Evolutionary conservation across 1,140 invertebrate genomes (phyloP).

Genomic region (Eupristina koningsbergeri): DNA sequence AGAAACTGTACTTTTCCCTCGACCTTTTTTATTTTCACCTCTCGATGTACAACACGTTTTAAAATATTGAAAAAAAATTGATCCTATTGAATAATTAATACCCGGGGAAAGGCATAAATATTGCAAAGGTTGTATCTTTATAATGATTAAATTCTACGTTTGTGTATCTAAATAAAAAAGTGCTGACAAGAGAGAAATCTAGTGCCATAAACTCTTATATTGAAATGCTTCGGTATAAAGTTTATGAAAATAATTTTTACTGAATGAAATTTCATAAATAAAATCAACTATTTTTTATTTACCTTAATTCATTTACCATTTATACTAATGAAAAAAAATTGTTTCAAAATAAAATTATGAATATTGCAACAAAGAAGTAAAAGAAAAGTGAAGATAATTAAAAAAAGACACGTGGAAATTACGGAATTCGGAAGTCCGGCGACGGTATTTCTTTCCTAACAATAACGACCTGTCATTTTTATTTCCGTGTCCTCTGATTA

Average conservation of each 20-base stretch:
- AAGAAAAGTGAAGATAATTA: neutral
- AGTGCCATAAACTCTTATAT: no score
- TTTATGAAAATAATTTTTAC: no score
- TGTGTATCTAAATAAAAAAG: neutral
- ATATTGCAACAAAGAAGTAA: neutral
- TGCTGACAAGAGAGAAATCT: no score
- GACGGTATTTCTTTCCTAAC: slow-evolving; percentile 18
- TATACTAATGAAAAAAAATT: no score
- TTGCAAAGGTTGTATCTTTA: neutral
- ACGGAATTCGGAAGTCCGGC: slow-evolving; percentile 39
- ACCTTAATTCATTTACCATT: no score
- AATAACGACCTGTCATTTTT: slow-evolving; percentile 31
- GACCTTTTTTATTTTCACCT: neutral
- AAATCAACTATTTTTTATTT: no score
- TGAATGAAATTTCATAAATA: no score
- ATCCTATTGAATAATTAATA: slow-evolving; percentile 1
- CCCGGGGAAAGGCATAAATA: neutral
- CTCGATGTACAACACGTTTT: neutral
- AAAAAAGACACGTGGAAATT: neutral
- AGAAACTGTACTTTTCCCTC: slow-evolving; percentile 29
- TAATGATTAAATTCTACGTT: neutral
- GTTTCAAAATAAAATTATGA: neutral
- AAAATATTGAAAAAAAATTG: neutral
- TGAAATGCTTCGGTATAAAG: no score
- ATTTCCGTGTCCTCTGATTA: neutral